Conservation (phyloP, 1,140 invertebrate species). For the Steinernema khuongi region DNA sequence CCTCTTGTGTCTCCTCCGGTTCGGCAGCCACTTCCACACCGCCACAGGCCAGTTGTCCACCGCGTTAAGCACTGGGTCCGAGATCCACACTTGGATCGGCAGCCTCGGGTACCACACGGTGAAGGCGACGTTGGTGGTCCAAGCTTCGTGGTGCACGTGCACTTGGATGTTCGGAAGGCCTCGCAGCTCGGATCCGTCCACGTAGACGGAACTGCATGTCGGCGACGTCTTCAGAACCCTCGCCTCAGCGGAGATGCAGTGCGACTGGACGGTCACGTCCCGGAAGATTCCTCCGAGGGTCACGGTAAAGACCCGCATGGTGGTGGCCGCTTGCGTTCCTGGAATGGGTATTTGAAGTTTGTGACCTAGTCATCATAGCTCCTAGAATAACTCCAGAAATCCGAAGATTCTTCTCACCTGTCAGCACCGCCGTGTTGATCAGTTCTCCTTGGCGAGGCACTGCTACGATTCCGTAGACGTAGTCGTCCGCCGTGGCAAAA, state of each 20-base stretch:
- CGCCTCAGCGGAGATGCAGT: constrained; percentile 88
- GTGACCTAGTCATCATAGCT: too few relatives aligned
- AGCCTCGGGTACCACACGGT: constrained; percentile 95
- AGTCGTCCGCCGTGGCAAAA: constrained; percentile 21
- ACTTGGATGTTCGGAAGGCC: constrained; percentile 89
- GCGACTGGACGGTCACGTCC: constrained; percentile 86
- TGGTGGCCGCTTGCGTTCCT: constrained; percentile 84
- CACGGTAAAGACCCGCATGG: constrained; percentile 90
- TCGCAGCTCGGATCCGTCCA: constrained; percentile 88
- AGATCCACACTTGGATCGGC: constrained; percentile 78
- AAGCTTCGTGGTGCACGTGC: constrained; percentile 84
- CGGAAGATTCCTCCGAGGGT: constrained; percentile 85
- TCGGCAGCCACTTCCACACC: constrained; percentile 30
- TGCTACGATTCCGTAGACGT: constrained; percentile 30
- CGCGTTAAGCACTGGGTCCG: constrained; percentile 80
- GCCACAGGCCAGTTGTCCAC: constrained; percentile 66
- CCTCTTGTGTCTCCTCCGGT: neutral
- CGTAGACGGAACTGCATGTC: constrained; percentile 89
- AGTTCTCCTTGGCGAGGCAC: constrained; percentile 65
- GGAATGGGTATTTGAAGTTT: too few relatives aligned
- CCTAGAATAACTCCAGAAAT: too few relatives aligned
- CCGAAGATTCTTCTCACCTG: too few relatives aligned
- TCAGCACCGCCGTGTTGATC: constrained; percentile 90
- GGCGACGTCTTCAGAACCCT: constrained; percentile 92
- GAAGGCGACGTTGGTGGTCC: constrained; percentile 78